Evolutionary conservation across 23 tunicate species (phyloP), one percentile per base, ranked within the genome.

Genomic region (Corella eumyota): DNA sequence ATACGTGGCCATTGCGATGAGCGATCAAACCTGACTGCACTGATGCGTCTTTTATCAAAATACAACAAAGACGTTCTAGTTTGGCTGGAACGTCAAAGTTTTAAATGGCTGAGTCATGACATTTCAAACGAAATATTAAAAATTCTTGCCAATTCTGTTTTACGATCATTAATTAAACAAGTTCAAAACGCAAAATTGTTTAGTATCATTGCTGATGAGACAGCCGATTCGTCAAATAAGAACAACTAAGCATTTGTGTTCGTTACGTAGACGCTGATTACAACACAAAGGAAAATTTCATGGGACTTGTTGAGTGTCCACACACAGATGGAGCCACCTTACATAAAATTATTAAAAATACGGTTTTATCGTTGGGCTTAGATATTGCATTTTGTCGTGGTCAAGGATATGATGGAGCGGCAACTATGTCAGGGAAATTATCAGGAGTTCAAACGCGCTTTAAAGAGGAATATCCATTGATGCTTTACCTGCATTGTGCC

Each of bases 351-450:
- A 34, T 24, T 51, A 69, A 26, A 36, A 38, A n/a, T 19, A n/a
- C 26, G 20, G 26, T 34, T 34, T 26, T 6, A 31, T 58, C n/a
- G n/a, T n/a, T n/a, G 22, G 65, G 65, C 51, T 40, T 69, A 21
- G 64, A 69, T 36, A 2, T 69, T 50, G 32, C 69, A 35, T 13
- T 24, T 69, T 69, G 75, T 36, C 64, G 64, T 35, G 75, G 75
- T 28, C 75, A 69, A 52, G 51, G 50, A n/a, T 69, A 69, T 56
- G 75, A 69, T 37, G 65, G 51, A 22, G 75, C 65, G 31, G 75
- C 75, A 6, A 57, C 35, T 52, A 55, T 69, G 75, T 27, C 45
- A 31, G 66, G 75, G 26, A 35, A 38, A 27, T 22, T 23, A 3
- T 56, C 75, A 20, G 75, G 75, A 20, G 75, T n/a, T n/a, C n/a